phyloP scores from a whole-genome alignment of 2,797 vertebrate genomes.

The Crax fasciolata region DNA sequence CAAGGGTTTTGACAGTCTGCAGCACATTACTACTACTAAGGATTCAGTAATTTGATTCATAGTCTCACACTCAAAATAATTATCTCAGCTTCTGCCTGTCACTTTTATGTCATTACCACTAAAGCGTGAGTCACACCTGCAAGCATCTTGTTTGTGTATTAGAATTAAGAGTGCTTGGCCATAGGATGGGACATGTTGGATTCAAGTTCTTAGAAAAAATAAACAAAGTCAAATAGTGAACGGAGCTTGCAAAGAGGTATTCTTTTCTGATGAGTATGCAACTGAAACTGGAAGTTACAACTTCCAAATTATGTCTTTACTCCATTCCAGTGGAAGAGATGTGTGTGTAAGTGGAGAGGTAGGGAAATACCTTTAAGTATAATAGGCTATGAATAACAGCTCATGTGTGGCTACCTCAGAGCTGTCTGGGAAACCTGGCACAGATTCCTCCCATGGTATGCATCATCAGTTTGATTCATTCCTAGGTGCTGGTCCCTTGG shows the following conservation, averaged over 20 bases:
- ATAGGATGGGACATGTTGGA: background rate
- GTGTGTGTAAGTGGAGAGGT: background rate
- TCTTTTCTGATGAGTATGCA: background rate
- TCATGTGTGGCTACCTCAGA: background rate
- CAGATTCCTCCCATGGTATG: background rate
- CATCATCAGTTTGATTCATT: background rate
- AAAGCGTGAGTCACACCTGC: background rate
- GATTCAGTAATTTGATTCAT: background rate
- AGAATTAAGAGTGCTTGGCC: background rate
- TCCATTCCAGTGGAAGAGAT: background rate
- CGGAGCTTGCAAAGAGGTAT: background rate
- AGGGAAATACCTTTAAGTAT: background rate
- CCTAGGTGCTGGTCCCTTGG: background rate
- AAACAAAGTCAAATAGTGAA: background rate
- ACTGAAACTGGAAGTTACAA: background rate
- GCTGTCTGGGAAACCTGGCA: background rate
- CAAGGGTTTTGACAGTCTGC: background rate
- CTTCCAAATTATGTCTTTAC: background rate
- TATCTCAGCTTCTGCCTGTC: conserved; percentile 20
- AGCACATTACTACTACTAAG: background rate
- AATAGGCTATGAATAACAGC: background rate
- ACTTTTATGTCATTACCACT: conserved; percentile 31
- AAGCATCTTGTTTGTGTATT: conserved; percentile 14
- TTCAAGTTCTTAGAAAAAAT: background rate
- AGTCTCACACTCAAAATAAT: background rate